Evolutionary conservation across 2,888 invertebrate species (phyloP).

Genomic region (Eupsilia transversa): DNA sequence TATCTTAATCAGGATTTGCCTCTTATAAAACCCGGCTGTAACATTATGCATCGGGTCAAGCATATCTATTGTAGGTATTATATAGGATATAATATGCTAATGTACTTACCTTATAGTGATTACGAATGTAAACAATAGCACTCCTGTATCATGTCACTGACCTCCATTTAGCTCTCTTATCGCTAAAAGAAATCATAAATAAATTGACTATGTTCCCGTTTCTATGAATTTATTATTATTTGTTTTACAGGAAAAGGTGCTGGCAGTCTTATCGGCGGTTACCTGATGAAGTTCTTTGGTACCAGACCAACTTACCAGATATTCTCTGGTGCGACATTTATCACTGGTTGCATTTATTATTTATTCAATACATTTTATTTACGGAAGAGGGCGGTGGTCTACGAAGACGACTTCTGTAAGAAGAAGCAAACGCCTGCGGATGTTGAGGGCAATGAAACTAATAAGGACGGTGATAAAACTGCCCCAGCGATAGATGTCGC

Average conservation of each 20-base stretch:
- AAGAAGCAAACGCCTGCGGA: constrained; percentile 86
- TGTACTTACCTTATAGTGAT: not conserved
- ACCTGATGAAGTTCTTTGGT: constrained; percentile 93
- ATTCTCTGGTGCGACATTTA: constrained; percentile 91
- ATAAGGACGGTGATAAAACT: constrained; percentile 73
- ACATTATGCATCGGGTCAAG: not conserved
- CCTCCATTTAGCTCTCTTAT: constrained; percentile 8
- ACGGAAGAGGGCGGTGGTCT: constrained; percentile 86
- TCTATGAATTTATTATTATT: constrained; percentile 6
- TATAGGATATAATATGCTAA: constrained; percentile 2
- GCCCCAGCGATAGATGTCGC: constrained; percentile 77
- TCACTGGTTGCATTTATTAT: constrained; percentile 93
- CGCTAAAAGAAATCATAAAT: constrained; percentile 3
- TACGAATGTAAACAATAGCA: constrained; percentile 36
- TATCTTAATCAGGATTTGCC: not conserved
- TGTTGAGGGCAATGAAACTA: constrained; percentile 79
- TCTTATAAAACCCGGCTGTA: not conserved
- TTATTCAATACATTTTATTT: constrained; percentile 92
- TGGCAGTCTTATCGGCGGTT: constrained; percentile 94
- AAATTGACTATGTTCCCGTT: not conserved
- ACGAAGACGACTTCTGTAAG: constrained; percentile 91
- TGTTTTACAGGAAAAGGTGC: constrained; percentile 92
- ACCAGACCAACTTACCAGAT: constrained; percentile 93
- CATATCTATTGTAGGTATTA: constrained; percentile 6
- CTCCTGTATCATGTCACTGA: constrained; percentile 7